phyloP scores from a whole-genome alignment of 1,140 invertebrate genomes.

The Harpegnathos saltator region DNA sequence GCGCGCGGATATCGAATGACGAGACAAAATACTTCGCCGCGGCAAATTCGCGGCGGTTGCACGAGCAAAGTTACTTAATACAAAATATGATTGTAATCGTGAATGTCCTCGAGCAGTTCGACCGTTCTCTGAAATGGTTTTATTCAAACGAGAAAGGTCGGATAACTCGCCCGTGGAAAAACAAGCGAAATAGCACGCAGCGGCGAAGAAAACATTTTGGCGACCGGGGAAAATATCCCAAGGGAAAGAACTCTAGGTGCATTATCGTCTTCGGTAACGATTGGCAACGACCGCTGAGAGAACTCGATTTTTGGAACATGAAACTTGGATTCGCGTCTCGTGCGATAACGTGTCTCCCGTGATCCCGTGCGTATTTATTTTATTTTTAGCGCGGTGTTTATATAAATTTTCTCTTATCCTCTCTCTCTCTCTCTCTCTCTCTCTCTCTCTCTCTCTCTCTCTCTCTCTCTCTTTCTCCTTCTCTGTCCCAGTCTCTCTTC shows the following conservation, averaged over 20 bases:
- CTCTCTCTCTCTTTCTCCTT: neutral
- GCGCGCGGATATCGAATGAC: neutral
- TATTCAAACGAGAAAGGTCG: conserved; percentile 28
- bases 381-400: conserved; percentile 25
- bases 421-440: neutral
- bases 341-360: no score
- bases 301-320: neutral
- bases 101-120: conserved; percentile 13
- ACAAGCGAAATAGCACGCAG: neutral
- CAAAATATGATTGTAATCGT: neutral
- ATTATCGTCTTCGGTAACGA: conserved; percentile 8
- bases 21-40: neutral
- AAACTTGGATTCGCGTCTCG: no score
- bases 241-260: neutral
- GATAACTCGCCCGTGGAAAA: neutral
- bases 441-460: neutral
- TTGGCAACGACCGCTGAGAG: neutral
- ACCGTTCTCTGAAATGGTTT: conserved; percentile 24
- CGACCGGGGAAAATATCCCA: neutral
- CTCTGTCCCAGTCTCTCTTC: no score
- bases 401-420: conserved; percentile 26
- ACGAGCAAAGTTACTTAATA: neutral
- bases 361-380: neutral
- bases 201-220: neutral
- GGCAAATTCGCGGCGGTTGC: neutral